Evolutionary conservation across 1,140 invertebrate genomes (phyloP).

Genomic region (Euura lappo): DNA sequence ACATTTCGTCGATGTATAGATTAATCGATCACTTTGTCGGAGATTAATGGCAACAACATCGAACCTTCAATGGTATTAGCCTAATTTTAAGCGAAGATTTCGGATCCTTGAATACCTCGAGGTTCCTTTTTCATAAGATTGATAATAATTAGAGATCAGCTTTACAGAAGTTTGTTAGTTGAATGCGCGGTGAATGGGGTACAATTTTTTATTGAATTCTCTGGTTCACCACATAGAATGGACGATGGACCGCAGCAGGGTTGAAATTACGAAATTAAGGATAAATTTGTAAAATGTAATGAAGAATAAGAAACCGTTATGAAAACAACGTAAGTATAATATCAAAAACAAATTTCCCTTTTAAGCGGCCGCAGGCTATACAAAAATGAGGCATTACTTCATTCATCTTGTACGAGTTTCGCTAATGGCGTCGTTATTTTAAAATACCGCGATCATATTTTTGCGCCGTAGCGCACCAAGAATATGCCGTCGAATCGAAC

Average conservation of each 20-base stretch:
- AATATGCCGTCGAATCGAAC: conserved; percentile 51
- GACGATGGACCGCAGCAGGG: background rate
- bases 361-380: conserved; percentile 34
- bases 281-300: conserved; percentile 35
- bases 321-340: conserved; percentile 37
- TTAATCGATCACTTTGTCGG: no score
- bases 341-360: conserved; percentile 46
- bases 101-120: no score
- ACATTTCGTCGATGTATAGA: no score
- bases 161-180: no score
- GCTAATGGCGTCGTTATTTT: conserved; percentile 57
- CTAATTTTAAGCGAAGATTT: no score
- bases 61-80: no score
- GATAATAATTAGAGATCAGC: no score
- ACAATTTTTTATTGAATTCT: background rate
- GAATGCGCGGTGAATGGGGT: background rate
- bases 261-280: background rate
- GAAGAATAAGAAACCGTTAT: conserved; percentile 22
- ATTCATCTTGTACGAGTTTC: conserved; percentile 45
- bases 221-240: background rate
- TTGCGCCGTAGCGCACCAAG: conserved; percentile 34
- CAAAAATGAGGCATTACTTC: conserved; percentile 48
- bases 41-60: no score
- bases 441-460: conserved; percentile 56
- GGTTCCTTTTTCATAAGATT: no score